phyloP scores from a whole-genome alignment of 2,797 vertebrate species.

The Philypnodon macrostomus region DNA sequence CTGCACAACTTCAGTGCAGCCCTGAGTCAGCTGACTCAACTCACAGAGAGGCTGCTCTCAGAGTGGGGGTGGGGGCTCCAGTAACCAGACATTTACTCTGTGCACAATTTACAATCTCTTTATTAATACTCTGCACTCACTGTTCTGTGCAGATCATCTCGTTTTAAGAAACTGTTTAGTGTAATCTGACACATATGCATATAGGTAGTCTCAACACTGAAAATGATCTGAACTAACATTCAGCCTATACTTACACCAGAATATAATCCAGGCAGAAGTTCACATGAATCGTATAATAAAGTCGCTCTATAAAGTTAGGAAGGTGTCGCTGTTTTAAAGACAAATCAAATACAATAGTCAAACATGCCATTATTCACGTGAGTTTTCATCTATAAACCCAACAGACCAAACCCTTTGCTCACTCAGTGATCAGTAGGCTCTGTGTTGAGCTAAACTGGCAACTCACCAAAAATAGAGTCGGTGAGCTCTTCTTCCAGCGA shows the following conservation, averaged over 20 bases:
- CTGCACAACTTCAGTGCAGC: conserved; percentile 29
- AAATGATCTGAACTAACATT: not conserved
- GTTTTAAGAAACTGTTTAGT: too few species aligned
- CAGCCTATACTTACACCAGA: too few species aligned
- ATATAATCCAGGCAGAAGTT: not conserved
- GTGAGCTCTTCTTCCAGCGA: conserved; percentile 63
- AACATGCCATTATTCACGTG: not conserved
- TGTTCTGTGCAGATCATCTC: too few species aligned
- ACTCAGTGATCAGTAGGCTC: not conserved
- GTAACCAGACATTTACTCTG: conserved; percentile 2
- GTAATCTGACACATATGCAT: too few species aligned
- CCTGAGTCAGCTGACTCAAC: conserved; percentile 57
- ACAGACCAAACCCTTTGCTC: not conserved
- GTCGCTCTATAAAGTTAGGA: too few species aligned
- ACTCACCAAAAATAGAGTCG: conserved; percentile 73
- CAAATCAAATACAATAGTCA: too few species aligned
- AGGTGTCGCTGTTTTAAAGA: too few species aligned
- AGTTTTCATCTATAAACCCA: not conserved
- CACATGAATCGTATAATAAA: too few species aligned
- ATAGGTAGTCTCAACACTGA: too few species aligned
- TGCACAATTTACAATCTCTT: too few species aligned
- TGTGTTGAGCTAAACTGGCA: conserved; percentile 11
- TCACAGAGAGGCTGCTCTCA: conserved; percentile 26
- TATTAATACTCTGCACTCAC: too few species aligned
- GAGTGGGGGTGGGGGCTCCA: conserved; percentile 31